Base-by-base conservation (phyloP, 2,113 vertebrate genomes). In the Eurypyga helias region DNA sequence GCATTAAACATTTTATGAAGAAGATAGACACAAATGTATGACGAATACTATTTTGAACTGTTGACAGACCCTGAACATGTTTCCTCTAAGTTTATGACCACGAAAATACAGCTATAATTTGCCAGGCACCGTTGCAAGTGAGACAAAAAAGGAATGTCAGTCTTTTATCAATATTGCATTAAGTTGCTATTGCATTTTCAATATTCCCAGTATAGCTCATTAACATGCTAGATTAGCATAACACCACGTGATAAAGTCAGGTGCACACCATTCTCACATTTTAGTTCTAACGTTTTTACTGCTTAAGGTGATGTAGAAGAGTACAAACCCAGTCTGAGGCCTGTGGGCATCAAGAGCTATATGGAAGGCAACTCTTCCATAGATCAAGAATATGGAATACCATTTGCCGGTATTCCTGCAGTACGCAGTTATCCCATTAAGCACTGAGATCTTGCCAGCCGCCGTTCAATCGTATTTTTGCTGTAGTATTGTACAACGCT, bases 161-260 rank as follows among this genome's bases (percentile, higher is more conserved):
- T 70, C 73, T 96, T 96, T 93, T 95, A 96, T 96, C 96, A 97
- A 94, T 97, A 97, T 76, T 87, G 89, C 89, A 92, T 97, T 97
- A 92, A 89, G 93, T 54, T 76, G 66, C 95, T 92, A 80, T 93
- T 83, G 91, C 64, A 90, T 96, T 89, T 97, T 91, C 95, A 93
- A 51, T 95, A 91, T 83, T 91, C 62, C 66, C 93, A 1, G 10
- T 36, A 58, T 87, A 97, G 80, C 70, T 96, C 73, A 89, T 96
- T 97, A 97, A 95, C 92, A 43, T 33, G 61, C 87, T 69, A 31
- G 89, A 84, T 89, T 95, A 95, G 49, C 60, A 28, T 65, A 83
- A 46, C 70, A 66, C 57, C 77, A 92, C 0, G 0, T 84, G 91
- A 66, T 34, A 26, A 78, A 92, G 82, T 87, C 89, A 92, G 81